Evolutionary conservation across 2,888 invertebrate species (phyloP).

Genomic region (Caenorhabditis panamensis): DNA sequence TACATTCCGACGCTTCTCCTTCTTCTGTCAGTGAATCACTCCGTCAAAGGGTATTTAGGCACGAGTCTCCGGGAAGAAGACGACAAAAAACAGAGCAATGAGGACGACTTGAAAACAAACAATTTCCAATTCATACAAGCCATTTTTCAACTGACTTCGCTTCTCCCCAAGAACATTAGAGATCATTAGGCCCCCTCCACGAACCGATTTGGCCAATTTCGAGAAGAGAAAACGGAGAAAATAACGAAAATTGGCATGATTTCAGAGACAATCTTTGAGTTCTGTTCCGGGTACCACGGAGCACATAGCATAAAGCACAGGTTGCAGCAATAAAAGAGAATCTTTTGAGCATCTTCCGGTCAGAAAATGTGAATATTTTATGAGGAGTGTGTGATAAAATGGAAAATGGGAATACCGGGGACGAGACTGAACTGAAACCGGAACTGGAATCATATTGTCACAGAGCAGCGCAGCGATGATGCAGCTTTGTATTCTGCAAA

Average conservation of each 20-base stretch:
- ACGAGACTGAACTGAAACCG: background rate
- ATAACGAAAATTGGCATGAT: constrained; percentile 10
- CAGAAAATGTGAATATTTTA: constrained; percentile 50
- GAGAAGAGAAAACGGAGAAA: constrained; percentile 14
- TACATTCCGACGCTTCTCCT: background rate
- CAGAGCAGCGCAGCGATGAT: background rate
- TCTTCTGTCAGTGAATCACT: constrained; percentile 34
- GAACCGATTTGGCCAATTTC: constrained; percentile 35
- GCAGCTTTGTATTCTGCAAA: no score
- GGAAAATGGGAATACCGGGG: constrained; percentile 14
- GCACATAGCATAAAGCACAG: background rate
- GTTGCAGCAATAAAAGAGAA: constrained; percentile 9
- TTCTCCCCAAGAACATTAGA: constrained; percentile 22
- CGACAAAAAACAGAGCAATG: constrained; percentile 35
- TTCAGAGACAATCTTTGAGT: constrained; percentile 2
- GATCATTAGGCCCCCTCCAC: constrained; percentile 36
- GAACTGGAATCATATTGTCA: background rate
- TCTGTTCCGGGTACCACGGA: constrained; percentile 8
- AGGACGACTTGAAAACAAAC: constrained; percentile 31
- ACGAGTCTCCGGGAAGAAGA: constrained; percentile 12
- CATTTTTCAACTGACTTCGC: constrained; percentile 42
- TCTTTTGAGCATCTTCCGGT: constrained; percentile 44
- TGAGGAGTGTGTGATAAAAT: no score
- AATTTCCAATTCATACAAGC: constrained; percentile 52
- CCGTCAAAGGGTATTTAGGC: constrained; percentile 44